Conservation (phyloP, 2,888 invertebrate genomes). For the Leucoma salicis region DNA sequence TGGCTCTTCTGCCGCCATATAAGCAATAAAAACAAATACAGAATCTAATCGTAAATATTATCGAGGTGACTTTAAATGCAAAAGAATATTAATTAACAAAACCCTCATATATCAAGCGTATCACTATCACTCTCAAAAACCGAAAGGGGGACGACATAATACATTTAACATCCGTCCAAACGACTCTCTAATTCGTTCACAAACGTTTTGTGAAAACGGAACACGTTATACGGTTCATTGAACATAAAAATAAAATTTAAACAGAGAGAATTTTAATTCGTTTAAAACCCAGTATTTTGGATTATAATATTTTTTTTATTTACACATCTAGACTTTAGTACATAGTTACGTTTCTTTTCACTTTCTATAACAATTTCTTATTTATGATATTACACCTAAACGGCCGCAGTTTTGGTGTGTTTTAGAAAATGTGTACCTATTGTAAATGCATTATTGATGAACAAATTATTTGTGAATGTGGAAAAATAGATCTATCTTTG, state of each 20-base stretch:
- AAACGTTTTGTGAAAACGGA: conserved; percentile 47
- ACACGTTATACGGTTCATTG: conserved; percentile 66
- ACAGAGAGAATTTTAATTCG: conserved; percentile 45
- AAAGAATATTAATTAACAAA: neutral
- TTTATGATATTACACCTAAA: conserved; percentile 8
- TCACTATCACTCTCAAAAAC: conserved; percentile 8
- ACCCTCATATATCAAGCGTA: conserved; percentile 10
- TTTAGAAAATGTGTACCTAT: neutral
- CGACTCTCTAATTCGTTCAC: conserved; percentile 39
- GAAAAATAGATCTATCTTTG: too few species aligned
- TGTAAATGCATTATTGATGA: too few species aligned
- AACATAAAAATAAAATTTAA: conserved; percentile 44
- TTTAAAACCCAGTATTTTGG: conserved; percentile 12
- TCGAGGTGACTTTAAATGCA: too few species aligned
- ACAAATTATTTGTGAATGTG: too few species aligned
- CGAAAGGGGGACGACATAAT: conserved; percentile 8
- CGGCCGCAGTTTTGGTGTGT: neutral
- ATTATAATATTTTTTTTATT: conserved; percentile 5
- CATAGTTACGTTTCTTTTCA: conserved; percentile 3
- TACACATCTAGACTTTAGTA: neutral
- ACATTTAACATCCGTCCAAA: conserved; percentile 28
- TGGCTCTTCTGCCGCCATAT: too few species aligned
- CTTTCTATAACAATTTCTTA: conserved; percentile 13
- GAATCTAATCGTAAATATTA: too few species aligned
- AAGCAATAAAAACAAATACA: too few species aligned